Conservation (phyloP, 2,113 vertebrate genomes). For the Melanerpes formicivorus region DNA sequence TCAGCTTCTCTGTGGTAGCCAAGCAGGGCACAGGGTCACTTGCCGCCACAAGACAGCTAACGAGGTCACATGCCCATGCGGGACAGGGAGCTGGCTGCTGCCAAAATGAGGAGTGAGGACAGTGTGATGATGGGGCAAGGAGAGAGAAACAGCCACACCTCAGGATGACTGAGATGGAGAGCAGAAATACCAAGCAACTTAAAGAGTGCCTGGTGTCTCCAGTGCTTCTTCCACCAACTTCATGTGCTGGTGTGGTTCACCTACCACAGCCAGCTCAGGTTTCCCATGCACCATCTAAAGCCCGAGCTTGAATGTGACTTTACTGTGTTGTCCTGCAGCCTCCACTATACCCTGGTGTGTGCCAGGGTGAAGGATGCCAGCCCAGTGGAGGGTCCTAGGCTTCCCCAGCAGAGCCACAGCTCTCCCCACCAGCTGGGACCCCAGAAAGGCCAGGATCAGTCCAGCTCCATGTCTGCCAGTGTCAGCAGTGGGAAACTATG, state of each 20-base stretch:
- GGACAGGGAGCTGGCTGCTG: not conserved
- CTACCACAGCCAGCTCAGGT: rapidly evolving
- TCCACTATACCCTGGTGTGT: not conserved
- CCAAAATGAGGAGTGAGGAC: not conserved
- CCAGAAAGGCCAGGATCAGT: not conserved
- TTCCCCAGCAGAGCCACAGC: not conserved
- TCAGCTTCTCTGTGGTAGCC: rapidly evolving
- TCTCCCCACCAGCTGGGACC: not conserved
- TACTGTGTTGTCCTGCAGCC: not conserved
- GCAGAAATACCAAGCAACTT: not conserved
- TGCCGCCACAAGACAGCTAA: not conserved
- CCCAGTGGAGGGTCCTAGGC: not conserved
- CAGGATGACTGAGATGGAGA: not conserved
- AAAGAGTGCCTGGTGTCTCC: not conserved
- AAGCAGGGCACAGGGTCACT: not conserved
- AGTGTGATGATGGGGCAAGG: rapidly evolving
- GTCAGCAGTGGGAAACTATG: not conserved
- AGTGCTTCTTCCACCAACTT: not conserved
- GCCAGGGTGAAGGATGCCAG: not conserved
- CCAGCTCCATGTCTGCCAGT: not conserved
- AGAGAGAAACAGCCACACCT: not conserved
- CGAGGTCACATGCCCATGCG: rapidly evolving
- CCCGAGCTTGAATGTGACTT: not conserved
- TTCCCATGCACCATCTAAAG: not conserved
- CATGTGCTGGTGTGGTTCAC: rapidly evolving